Evolutionary conservation across 2,888 invertebrate genomes (phyloP), one percentile per base, ranked within the genome.

Genomic region (Drosophila anomalata): DNA sequence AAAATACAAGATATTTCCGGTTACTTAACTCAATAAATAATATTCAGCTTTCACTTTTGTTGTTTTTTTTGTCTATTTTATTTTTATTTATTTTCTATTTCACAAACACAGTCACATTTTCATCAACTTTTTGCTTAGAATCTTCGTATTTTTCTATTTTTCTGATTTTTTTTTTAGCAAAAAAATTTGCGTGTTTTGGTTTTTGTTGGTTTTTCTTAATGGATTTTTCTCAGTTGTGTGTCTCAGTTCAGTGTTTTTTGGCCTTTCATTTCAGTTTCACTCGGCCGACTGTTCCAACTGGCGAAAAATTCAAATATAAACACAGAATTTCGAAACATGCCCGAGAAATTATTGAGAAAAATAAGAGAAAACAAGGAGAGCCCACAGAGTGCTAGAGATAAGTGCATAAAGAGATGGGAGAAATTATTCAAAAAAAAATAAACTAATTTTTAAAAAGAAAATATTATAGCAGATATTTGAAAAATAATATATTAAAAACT

Each of bases 221-320:
- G 52, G 36, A 6, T 36, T 33, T 46, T 52, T 42, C 31, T 26
- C 8, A 8, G 26, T 20, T 17, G 1, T 17, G 17, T 17, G 17
- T 44, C 42, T 20, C 22, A 44, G 44, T 14, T 22, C 22, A 22
- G 44, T 17, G 44, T 17, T 44, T 69, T 48, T 48, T 53, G 59
- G 39, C 47, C 33, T 85, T 88, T 87, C 85, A 88, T 85, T 87
- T 87, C 85, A 79, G 77, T 85, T 85, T 87, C 87, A 81, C 81
- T 80, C 79, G 75, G 70, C 74, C 87, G 79, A 83, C 87, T 83
- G 80, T 63, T 76, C 69, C 53, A 86, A 78, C 83, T 81, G 86
- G 78, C 87, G 84, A 84, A 83, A 80, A 80, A 83, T 75, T 83
- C 84, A 80, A 87, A 85, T 77, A 85, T 81, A 82, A 82, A 77